Evolutionary conservation across 2,113 vertebrate species (phyloP).

Genomic region (Gymnocephalus cernua): DNA sequence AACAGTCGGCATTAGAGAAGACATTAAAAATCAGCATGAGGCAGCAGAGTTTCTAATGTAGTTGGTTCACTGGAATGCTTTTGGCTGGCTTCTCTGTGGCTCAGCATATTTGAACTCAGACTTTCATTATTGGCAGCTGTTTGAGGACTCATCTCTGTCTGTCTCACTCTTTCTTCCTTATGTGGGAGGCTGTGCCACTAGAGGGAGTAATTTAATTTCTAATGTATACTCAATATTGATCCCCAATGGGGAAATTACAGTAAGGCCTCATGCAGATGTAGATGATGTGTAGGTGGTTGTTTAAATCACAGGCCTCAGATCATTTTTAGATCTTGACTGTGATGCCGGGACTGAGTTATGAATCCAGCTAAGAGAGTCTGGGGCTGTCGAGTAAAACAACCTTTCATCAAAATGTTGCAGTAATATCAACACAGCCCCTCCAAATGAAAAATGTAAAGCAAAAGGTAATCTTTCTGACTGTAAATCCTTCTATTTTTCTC

Average conservation of each 20-base stretch:
- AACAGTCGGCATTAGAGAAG: slow-evolving; percentile 32
- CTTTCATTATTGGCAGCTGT: slow-evolving; percentile 82
- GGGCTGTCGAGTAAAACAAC: background rate
- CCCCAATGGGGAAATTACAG: no score
- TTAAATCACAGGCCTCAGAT: slow-evolving; percentile 12
- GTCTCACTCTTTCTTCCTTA: slow-evolving; percentile 17
- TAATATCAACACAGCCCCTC: background rate
- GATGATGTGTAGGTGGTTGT: slow-evolving; percentile 30
- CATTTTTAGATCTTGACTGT: slow-evolving; percentile 1
- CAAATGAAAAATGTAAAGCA: no score
- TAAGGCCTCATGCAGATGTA: no score
- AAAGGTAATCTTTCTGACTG: no score
- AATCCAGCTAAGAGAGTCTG: background rate
- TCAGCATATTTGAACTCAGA: slow-evolving; percentile 77
- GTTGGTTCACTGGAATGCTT: slow-evolving; percentile 78
- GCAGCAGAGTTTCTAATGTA: slow-evolving; percentile 60
- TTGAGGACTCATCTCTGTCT: slow-evolving; percentile 54
- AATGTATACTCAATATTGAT: no score
- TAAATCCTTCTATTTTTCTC: no score
- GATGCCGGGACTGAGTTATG: background rate
- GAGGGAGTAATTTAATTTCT: no score
- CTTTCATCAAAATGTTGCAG: background rate
- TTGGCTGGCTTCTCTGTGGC: slow-evolving; percentile 71
- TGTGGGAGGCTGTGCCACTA: slow-evolving; percentile 61
- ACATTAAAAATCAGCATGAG: slow-evolving; percentile 55